Evolutionary conservation across 2,797 vertebrate species (phyloP), one percentile per base, ranked within the genome.

Genomic region (Phataginus tricuspis): DNA sequence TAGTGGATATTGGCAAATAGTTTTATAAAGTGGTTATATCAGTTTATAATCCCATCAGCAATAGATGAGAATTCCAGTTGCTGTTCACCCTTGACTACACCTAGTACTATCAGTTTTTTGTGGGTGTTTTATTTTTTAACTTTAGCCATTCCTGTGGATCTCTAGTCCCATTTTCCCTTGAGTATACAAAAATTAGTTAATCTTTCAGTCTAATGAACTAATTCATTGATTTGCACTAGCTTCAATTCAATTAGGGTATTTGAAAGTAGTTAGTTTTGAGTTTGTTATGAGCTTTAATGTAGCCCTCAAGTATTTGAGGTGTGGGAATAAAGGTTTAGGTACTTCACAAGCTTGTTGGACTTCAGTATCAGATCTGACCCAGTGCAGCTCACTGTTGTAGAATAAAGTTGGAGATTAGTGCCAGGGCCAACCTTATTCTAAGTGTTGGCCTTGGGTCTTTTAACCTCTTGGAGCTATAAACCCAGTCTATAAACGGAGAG

Each of bases 11-110:
- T 94, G 49, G 27, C 13, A 94, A 71, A 72, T 14, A 55, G 0
- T 85, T 95, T 95, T 93, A 34, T 42, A 27, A 86, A 90, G 68
- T 80, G 42, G 23, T 93, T 95, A 19, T 83, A 45, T 95, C 68
- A 63, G 1, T 84, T 78, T 85, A 29, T 68, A 86, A 29, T 83
- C 59, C 23, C 3, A 63, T 10, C 21, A 78, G 59, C 64, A 71
- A 14, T 90, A 49, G 39, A 51, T 77, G 59, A 84, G 84, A 88
- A 86, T 91, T 93, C 51, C 55, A 53, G 1, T 88, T 93, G 64
- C 16, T 64, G 9, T 95, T 85, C 49, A 74, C 13, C 29, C 27
- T 87, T 88, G 37, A 68, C 29, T 63, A 10, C 39, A 72, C 34
- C 94, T 90, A 8, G 18, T 71, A 92, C 64, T 86, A 7, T 85